Evolutionary conservation across 2,797 vertebrate species (phyloP).

Genomic region (Darevskia mixta): DNA sequence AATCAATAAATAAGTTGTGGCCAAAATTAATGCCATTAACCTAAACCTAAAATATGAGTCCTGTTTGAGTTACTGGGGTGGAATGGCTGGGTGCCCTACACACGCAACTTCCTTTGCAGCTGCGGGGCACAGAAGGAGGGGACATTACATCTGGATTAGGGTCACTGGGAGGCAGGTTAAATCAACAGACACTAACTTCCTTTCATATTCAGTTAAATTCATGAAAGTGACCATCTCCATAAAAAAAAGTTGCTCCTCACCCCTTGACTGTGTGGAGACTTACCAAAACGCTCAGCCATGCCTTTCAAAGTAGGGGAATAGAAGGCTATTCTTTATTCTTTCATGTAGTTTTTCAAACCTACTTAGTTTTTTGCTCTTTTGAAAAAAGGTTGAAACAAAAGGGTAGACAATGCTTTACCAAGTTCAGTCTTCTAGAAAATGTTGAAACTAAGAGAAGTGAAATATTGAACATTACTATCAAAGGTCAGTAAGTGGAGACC

Average conservation of each 20-base stretch:
- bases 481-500: neutral
- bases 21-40: no score
- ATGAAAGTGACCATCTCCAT: constrained; percentile 4
- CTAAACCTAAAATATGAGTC: no score
- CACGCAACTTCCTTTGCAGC: neutral
- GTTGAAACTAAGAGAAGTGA: neutral
- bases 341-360: neutral
- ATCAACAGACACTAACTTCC: neutral
- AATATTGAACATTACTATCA: neutral
- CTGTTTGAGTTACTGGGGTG: no score
- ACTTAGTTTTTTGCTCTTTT: constrained; percentile 29
- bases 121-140: neutral
- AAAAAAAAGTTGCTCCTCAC: neutral
- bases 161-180: constrained; percentile 8
- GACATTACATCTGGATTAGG: constrained; percentile 15
- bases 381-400: constrained; percentile 1
- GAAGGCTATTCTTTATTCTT: neutral
- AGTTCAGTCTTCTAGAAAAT: constrained; percentile 15
- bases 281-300: constrained; percentile 2
- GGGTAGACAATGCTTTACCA: neutral
- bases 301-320: neutral
- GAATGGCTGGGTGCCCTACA: no score
- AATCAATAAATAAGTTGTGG: no score
- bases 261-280: neutral
- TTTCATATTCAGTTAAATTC: constrained; percentile 20